phyloP scores from a whole-genome alignment of 2,888 invertebrate genomes.

The Hyles lineata region DNA sequence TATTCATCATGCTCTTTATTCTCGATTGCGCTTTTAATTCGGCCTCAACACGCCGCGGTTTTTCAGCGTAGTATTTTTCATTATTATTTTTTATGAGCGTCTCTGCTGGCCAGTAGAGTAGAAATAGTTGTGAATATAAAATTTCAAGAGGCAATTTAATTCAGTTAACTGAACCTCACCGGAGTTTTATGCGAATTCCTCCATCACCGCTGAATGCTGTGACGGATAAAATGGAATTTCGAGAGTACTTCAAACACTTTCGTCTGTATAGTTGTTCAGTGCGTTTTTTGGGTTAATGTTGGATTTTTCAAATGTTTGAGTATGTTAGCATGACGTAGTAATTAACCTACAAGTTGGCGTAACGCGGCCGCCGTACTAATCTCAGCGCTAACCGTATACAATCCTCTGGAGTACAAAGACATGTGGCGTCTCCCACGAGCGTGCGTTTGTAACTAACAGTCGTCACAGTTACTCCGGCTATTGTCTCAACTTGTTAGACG shows the following conservation, averaged over 20 bases:
- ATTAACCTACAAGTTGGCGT: constrained; percentile 5
- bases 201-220: constrained; percentile 23
- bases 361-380: neutral
- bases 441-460: constrained; percentile 41
- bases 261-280: constrained; percentile 8
- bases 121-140: constrained; percentile 21
- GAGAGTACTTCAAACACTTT: constrained; percentile 1
- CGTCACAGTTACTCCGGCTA: constrained; percentile 55
- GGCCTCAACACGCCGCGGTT: too few species aligned
- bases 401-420: constrained; percentile 26
- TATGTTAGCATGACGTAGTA: neutral
- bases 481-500: constrained; percentile 51
- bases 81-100: constrained; percentile 2
- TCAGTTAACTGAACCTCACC: constrained; percentile 18
- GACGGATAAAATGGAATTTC: constrained; percentile 9
- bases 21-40: neutral
- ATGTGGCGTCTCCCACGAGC: constrained; percentile 41
- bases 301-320: neutral
- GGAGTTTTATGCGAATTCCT: constrained; percentile 23
- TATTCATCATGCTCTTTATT: constrained; percentile 1
- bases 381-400: neutral
- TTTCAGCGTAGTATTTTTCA: neutral
- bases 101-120: constrained; percentile 6
- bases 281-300: constrained; percentile 3
- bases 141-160: constrained; percentile 21